phyloP scores from a whole-genome alignment of 1,140 invertebrate species.

The Latrodectus geometricus region DNA sequence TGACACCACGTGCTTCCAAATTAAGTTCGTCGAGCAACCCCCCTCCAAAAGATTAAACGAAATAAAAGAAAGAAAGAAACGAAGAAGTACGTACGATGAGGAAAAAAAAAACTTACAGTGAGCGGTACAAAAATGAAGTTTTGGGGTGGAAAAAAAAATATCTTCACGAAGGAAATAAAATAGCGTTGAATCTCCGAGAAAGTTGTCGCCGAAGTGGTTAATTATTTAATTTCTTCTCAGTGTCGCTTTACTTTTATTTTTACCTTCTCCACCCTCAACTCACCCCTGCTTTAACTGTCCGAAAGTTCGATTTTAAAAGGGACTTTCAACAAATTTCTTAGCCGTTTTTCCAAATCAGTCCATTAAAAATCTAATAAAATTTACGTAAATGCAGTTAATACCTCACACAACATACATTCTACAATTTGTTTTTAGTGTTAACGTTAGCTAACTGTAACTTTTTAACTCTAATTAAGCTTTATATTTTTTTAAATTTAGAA shows the following conservation, averaged over 20 bases:
- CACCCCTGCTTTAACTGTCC: neutral
- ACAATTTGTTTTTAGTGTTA: too few species aligned
- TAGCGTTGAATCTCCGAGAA: constrained; percentile 27
- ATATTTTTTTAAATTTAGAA: too few species aligned
- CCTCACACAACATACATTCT: too few species aligned
- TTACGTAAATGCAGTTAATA: too few species aligned
- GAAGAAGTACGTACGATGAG: neutral
- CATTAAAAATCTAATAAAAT: too few species aligned
- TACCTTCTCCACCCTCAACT: neutral
- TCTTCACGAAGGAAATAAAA: constrained; percentile 22
- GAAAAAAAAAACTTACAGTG: constrained; percentile 18
- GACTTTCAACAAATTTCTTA: neutral
- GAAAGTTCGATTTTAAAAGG: neutral
- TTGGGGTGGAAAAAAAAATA: constrained; percentile 21
- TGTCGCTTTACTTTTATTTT: constrained; percentile 60
- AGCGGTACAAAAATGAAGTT: constrained; percentile 37
- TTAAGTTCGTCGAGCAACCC: constrained; percentile 46
- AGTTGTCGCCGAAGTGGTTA: constrained; percentile 60
- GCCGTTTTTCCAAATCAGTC: too few species aligned
- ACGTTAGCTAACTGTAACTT: too few species aligned
- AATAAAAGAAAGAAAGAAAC: constrained; percentile 9
- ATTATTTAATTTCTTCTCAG: constrained; percentile 62
- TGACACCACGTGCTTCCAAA: constrained; percentile 40
- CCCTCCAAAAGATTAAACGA: constrained; percentile 52
- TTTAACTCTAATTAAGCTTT: too few species aligned